Conservation (phyloP, 2,888 invertebrate genomes). For the Spisula subtruncata region DNA sequence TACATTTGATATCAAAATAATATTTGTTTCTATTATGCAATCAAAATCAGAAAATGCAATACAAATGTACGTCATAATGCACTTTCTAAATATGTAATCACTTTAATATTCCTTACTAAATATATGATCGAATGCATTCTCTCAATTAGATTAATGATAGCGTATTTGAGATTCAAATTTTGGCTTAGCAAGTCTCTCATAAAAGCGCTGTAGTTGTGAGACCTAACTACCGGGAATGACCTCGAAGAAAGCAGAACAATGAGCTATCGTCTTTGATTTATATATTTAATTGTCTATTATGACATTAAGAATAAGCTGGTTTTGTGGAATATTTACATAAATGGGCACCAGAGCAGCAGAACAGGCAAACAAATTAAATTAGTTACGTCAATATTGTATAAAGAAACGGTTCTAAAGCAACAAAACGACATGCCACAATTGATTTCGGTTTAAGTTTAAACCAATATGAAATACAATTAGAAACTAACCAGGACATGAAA, state of each 20-base stretch:
- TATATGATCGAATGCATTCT: neutral
- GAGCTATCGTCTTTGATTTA: no score
- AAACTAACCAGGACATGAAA: no score
- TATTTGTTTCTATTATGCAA: no score
- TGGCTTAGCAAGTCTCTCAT: neutral
- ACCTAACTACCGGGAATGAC: neutral
- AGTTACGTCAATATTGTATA: neutral
- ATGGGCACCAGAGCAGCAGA: neutral
- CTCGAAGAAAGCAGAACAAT: neutral
- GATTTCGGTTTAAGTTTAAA: no score
- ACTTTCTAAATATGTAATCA: neutral
- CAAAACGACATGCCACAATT: no score
- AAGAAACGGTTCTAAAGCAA: no score
- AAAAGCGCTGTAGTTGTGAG: neutral
- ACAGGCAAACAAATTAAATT: neutral
- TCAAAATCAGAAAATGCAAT: no score
- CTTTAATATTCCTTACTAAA: neutral
- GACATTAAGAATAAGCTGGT: neutral
- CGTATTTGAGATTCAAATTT: neutral
- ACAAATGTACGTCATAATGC: no score
- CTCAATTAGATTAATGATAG: neutral
- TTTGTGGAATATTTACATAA: slow-evolving; percentile 11
- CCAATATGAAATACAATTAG: no score
- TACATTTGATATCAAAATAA: no score
- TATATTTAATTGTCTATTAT: slow-evolving; percentile 30